These are phyloP conservation scores for Cataglyphis albicans DNA, from an alignment of 2,888 invertebrate genomes.

Conservation along the genomic window DNA sequence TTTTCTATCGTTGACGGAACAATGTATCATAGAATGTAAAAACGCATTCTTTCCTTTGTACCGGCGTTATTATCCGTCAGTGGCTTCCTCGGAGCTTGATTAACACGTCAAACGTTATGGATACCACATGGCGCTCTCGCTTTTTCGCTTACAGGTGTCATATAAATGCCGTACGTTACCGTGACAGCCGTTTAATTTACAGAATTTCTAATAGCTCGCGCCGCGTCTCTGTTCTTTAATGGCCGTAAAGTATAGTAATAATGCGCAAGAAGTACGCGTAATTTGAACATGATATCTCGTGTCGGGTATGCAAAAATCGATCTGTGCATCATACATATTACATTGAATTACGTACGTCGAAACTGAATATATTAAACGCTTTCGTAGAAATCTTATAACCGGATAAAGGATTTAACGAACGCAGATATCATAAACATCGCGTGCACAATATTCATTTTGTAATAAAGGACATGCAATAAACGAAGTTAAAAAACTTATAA, in stretches of 20 bases:
- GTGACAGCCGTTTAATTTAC: slow-evolving; percentile 31
- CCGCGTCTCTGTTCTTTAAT: slow-evolving; percentile 18
- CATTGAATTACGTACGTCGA: background rate
- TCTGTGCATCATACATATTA: background rate
- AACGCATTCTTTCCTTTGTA: slow-evolving; percentile 21
- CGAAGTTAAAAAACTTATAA: background rate
- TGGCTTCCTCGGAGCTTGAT: slow-evolving; percentile 47
- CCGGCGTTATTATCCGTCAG: slow-evolving; percentile 34
- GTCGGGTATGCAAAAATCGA: background rate
- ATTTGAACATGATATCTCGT: background rate
- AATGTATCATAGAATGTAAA: slow-evolving; percentile 47
- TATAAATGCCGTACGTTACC: slow-evolving; percentile 47
- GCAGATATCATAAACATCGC: background rate
- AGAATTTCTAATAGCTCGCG: slow-evolving; percentile 23
- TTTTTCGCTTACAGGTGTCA: slow-evolving; percentile 52
- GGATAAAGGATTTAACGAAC: background rate
- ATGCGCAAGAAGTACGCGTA: slow-evolving; percentile 16
- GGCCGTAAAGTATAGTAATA: slow-evolving; percentile 33
- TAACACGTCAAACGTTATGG: slow-evolving; percentile 53
- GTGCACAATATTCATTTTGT: background rate
- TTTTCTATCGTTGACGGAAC: slow-evolving; percentile 31
- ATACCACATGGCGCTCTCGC: slow-evolving; percentile 45
- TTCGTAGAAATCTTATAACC: background rate
- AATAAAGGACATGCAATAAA: background rate
- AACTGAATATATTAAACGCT: slow-evolving; percentile 11